phyloP scores from a whole-genome alignment of 2,888 invertebrate species.

The Xanthia togata region DNA sequence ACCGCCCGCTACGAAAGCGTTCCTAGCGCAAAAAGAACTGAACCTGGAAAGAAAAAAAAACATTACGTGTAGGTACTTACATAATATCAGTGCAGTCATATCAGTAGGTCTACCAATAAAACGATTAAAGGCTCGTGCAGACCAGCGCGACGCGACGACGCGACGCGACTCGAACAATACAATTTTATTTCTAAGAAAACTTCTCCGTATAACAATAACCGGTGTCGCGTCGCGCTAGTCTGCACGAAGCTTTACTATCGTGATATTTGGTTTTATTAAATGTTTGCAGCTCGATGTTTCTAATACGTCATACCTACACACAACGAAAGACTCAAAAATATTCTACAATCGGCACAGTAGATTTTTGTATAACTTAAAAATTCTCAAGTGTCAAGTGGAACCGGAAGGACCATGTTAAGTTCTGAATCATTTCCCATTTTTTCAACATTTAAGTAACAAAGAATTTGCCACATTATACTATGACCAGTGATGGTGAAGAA shows the following conservation, averaged over 20 bases:
- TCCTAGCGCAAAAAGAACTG: not conserved
- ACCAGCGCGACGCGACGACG: no score
- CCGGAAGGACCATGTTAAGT: not conserved
- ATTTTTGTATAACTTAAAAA: not conserved
- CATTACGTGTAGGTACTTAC: not conserved
- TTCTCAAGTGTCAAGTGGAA: not conserved
- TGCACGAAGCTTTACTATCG: no score
- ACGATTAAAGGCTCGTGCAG: no score
- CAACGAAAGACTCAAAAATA: not conserved
- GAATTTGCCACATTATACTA: not conserved
- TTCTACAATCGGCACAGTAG: not conserved
- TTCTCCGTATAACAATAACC: no score
- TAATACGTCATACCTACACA: no score
- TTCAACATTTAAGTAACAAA: not conserved
- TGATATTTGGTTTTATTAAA: not conserved
- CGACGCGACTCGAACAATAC: no score
- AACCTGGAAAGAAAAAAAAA: not conserved
- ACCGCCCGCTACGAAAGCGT: no score
- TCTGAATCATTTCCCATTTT: not conserved
- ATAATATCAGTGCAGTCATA: not conserved
- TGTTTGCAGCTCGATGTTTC: not conserved
- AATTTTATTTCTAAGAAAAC: no score
- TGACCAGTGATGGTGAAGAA: slow-evolving; percentile 1
- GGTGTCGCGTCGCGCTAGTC: no score
- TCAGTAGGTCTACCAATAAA: slow-evolving; percentile 10